Percentiles rank a stretch among this genome's conserved stretches.
Evolutionary conservation across 2,888 invertebrate species (phyloP).

Genomic region (Tachina fera): DNA sequence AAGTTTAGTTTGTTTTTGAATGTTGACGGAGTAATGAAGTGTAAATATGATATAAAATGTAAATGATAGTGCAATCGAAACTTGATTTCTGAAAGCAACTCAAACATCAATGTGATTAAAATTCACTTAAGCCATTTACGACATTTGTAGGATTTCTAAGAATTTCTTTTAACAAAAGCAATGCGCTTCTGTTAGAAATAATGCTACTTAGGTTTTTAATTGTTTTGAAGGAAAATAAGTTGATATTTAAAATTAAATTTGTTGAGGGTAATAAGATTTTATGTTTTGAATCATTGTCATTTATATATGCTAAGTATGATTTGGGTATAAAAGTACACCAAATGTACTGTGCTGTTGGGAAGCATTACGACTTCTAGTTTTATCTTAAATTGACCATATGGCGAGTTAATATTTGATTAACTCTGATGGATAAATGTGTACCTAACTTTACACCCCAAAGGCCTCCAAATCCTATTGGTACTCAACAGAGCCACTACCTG

Average conservation of each 20-base stretch:
- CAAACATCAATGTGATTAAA: slow-evolving; percentile 49
- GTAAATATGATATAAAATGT: slow-evolving; percentile 37
- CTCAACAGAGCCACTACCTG: too few species aligned
- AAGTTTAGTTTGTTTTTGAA: slow-evolving; percentile 25
- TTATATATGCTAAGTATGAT: too few species aligned
- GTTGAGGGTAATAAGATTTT: too few species aligned
- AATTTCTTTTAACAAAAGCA: neutral
- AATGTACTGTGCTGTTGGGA: too few species aligned
- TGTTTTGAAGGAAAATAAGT: neutral
- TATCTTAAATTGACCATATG: too few species aligned
- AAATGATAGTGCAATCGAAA: neutral
- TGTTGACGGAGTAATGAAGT: slow-evolving; percentile 33
- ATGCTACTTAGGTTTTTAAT: neutral
- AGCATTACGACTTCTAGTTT: too few species aligned
- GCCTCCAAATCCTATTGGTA: too few species aligned
- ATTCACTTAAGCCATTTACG: neutral
- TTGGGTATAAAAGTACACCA: too few species aligned
- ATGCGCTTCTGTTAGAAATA: neutral
- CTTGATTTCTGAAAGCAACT: neutral
- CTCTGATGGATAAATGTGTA: too few species aligned
- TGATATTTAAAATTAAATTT: neutral
- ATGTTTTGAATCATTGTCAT: too few species aligned
- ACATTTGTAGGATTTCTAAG: slow-evolving; percentile 42
- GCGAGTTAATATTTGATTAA: too few species aligned
- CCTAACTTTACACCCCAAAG: too few species aligned